phyloP scores from a whole-genome alignment of 2,113 vertebrate species.

The Bubalus kerabau region DNA sequence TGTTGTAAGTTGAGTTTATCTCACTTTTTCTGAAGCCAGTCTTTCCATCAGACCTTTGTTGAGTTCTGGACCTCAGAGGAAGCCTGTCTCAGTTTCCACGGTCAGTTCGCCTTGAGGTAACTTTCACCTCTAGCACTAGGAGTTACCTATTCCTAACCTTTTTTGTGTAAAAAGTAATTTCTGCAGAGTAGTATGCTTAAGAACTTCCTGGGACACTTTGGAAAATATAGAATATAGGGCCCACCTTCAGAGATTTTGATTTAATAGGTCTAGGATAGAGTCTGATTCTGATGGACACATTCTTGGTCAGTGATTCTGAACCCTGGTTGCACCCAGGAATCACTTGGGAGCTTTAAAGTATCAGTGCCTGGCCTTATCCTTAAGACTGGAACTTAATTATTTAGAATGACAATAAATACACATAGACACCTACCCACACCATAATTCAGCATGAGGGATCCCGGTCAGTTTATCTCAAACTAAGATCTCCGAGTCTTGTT shows the following conservation, averaged over 20 bases:
- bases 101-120: neutral
- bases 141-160: neutral
- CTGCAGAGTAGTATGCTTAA: neutral
- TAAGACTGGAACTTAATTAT: neutral
- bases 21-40: neutral
- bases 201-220: neutral
- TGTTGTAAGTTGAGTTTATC: neutral
- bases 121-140: neutral
- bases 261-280: neutral
- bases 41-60: neutral
- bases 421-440: neutral
- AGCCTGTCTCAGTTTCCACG: neutral
- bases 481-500: neutral
- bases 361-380: neutral
- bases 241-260: neutral
- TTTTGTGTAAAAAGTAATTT: neutral
- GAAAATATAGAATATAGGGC: neutral
- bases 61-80: neutral
- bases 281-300: neutral
- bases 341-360: neutral
- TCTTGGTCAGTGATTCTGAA: neutral
- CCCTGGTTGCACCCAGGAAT: neutral
- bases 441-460: neutral
- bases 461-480: neutral
- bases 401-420: neutral